Evolutionary conservation across 2,888 invertebrate genomes (phyloP), one percentile per base, ranked within the genome.

Genomic region (Hylaea fasciaria): DNA sequence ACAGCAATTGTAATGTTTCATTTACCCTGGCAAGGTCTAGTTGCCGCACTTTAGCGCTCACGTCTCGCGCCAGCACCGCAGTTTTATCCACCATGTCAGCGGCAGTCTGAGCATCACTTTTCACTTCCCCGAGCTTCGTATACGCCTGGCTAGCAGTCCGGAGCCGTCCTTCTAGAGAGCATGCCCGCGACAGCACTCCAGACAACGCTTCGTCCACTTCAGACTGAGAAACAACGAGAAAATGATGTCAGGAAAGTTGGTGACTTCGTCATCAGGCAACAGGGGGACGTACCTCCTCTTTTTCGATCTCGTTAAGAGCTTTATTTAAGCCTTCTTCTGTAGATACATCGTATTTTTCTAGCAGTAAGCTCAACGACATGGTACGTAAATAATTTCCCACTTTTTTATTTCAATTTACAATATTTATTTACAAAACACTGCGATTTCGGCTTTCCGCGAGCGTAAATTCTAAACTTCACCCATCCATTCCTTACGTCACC

Each of bases 21-120:
- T 4, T 86, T 92, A 97, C 97, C 87, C 98, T 96, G 0, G 98
- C 98, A 56, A 96, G 91, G 89, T 99, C 99, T 44, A 99, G 88
- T 60, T 97, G 96, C 10, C 98, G 94, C 13, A 99, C 99, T 95
- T 98, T 99, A 22, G 97, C 96, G 80, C 98, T 98, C 55, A 99
- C 99, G 82, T 97, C 97, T 76, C 97, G 97, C 0, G 98, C 98
- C 49, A 98, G 92, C 28, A 94, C 93, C 7, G 98, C 97, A 0
- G 99, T 98, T 77, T 95, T 95, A 35, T 95, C 94, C 35, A 99
- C 97, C 94, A 98, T 98, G 60, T 94, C 94, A 3, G 96, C 95
- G 32, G 99, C 94, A 69, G 96, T 95, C 68, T 95, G 95, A 1
- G 98, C 95, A 83, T 98, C 97, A 0, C 93, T 90, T 78, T 95